Evolutionary conservation across 2,797 vertebrate species (phyloP).

Genomic region (Synanceia verrucosa): DNA sequence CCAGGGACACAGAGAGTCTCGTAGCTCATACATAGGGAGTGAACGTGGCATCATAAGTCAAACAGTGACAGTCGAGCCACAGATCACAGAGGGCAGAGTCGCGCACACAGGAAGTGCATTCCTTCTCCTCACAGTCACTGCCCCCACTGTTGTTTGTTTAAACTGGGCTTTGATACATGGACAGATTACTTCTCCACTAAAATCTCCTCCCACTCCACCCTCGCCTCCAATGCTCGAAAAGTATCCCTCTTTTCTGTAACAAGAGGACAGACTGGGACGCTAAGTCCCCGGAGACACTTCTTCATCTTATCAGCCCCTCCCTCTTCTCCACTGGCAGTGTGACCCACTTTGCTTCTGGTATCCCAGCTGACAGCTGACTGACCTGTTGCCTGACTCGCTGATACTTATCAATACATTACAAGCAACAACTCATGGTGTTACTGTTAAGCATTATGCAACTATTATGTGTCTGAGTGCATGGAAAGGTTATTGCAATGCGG

Average conservation of each 20-base stretch:
- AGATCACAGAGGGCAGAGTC: constrained; percentile 77
- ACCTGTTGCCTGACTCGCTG: constrained; percentile 17
- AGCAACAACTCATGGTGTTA: background rate
- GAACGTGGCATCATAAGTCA: constrained; percentile 72
- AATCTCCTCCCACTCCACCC: constrained; percentile 71
- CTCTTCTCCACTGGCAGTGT: constrained; percentile 32
- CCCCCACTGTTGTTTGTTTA: constrained; percentile 84
- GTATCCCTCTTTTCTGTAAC: constrained; percentile 46
- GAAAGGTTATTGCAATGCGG: background rate
- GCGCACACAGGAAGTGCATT: constrained; percentile 88
- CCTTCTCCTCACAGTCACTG: constrained; percentile 87
- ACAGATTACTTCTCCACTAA: constrained; percentile 81
- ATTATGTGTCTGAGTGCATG: background rate
- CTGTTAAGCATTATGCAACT: background rate
- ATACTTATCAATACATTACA: constrained; percentile 2
- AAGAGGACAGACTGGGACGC: constrained; percentile 55
- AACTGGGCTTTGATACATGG: constrained; percentile 82
- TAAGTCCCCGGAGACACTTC: constrained; percentile 49
- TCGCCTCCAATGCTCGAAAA: constrained; percentile 48
- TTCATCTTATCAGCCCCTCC: constrained; percentile 56
- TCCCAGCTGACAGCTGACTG: constrained; percentile 35
- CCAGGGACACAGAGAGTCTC: constrained; percentile 41
- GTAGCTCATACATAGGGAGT: constrained; percentile 56
- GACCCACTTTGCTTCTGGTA: constrained; percentile 65
- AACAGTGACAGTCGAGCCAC: constrained; percentile 69